Conservation (phyloP, 2,888 invertebrate species). For the Tipula confusa region DNA sequence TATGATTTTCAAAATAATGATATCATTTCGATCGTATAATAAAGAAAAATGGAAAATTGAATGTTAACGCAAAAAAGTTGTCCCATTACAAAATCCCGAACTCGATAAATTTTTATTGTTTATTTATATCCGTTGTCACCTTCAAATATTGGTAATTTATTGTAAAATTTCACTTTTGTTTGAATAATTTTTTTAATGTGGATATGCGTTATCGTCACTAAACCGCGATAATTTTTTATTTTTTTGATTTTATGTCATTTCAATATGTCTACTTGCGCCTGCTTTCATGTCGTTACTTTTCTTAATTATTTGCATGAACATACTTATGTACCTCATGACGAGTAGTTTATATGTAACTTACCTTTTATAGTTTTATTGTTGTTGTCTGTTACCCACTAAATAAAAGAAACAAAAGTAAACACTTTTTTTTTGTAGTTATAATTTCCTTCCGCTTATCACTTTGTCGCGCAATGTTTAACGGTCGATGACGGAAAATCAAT, state of each 20-base stretch:
- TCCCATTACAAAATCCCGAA: not conserved
- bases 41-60: not conserved
- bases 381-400: too few species aligned
- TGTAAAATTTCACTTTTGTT: not conserved
- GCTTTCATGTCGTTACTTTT: not conserved
- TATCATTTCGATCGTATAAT: not conserved
- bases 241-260: not conserved
- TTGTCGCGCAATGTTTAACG: not conserved
- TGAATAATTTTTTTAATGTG: not conserved
- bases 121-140: slow-evolving; percentile 21
- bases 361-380: not conserved
- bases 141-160: slow-evolving; percentile 17
- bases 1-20: not conserved
- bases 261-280: not conserved
- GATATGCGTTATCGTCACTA: not conserved
- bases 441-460: not conserved
- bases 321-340: not conserved
- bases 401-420: too few species aligned
- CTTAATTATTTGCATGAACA: not conserved
- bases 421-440: too few species aligned
- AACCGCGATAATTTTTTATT: not conserved
- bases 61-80: not conserved
- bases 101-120: not conserved
- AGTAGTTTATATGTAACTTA: not conserved
- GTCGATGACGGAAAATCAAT: not conserved